Conservation (phyloP, 2,888 invertebrate species). For the Galerucella calmariensis region DNA sequence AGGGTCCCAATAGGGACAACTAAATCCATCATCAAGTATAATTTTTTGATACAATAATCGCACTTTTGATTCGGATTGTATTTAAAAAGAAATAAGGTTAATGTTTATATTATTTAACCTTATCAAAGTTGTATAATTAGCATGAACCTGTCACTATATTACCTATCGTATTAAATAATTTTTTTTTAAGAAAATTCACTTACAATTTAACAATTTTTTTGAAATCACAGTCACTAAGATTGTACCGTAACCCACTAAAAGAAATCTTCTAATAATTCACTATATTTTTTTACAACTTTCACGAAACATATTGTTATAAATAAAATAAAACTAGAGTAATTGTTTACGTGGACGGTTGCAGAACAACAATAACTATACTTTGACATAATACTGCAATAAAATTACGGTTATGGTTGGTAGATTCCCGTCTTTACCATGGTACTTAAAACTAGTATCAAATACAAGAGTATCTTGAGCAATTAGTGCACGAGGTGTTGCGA, state of each 20-base stretch:
- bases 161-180: not conserved
- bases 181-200: not conserved
- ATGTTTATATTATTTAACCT: no score
- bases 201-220: not conserved
- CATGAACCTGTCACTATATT: no score
- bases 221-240: not conserved
- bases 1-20: no score
- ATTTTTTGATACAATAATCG: no score
- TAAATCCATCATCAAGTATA: no score
- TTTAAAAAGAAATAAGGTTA: no score
- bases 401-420: conserved; percentile 13
- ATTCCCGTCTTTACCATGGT: not conserved
- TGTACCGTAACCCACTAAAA: not conserved
- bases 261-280: not conserved
- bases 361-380: not conserved
- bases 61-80: no score
- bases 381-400: conserved; percentile 3
- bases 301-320: conserved; percentile 21
- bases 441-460: no score
- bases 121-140: no score
- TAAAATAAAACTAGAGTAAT: not conserved
- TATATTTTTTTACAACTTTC: conserved; percentile 9
- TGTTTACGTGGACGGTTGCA: not conserved
- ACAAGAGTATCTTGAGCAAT: not conserved
- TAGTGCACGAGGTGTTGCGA: conserved; percentile 5